These are phyloP conservation scores for Momotus momota DNA, from an alignment of 2,797 vertebrate genomes.

Conservation along the genomic window DNA sequence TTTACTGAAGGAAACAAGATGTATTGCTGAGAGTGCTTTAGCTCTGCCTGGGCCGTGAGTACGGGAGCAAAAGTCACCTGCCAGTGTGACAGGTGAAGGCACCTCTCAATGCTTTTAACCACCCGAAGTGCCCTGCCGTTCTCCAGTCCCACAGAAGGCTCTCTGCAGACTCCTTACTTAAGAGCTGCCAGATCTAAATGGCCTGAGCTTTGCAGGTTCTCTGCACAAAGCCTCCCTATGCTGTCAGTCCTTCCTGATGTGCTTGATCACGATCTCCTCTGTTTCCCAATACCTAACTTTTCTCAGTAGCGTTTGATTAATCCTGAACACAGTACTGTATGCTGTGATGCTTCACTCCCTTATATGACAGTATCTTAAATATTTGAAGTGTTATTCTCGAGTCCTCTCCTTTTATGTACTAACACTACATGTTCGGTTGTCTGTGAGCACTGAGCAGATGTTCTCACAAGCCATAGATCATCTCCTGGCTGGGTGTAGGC, in stretches of 20 bases:
- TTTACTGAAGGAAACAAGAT: constrained; percentile 12
- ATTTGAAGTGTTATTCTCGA: not conserved
- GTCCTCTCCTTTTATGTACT: not conserved
- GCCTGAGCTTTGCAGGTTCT: not conserved
- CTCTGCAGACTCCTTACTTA: not conserved
- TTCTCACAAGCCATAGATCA: not conserved
- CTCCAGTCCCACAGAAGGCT: not conserved
- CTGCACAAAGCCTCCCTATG: not conserved
- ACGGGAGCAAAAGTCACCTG: not conserved
- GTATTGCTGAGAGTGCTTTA: not conserved
- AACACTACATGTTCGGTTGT: not conserved
- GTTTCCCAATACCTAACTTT: not conserved
- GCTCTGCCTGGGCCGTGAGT: not conserved
- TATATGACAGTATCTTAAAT: not conserved
- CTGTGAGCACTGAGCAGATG: not conserved
- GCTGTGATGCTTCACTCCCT: not conserved
- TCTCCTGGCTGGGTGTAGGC: not conserved
- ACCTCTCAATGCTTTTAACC: not conserved
- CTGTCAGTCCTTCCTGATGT: not conserved
- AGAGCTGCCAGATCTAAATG: not conserved
- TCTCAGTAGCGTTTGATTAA: not conserved
- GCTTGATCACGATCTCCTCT: not conserved
- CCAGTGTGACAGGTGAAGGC: not conserved
- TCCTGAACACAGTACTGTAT: not conserved
- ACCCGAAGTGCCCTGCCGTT: not conserved